These are phyloP conservation scores for Mesorhabditis sp. DNA, from an alignment of 2,888 invertebrate genomes.

Conservation along the genomic window DNA sequence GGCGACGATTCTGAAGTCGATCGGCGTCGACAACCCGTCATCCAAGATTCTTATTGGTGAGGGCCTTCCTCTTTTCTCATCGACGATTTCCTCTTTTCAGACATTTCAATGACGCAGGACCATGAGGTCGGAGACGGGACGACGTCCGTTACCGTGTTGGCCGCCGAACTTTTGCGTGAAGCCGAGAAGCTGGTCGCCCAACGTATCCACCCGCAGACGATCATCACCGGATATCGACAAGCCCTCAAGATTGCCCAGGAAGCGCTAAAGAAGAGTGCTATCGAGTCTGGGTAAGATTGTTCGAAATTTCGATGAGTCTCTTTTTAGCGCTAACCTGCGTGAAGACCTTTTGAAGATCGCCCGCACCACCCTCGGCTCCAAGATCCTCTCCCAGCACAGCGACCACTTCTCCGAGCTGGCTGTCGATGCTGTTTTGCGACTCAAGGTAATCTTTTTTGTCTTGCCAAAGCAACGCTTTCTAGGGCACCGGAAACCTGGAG, in stretches of 20 bases:
- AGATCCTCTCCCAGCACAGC: slow-evolving; percentile 93
- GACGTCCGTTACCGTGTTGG: slow-evolving; percentile 94
- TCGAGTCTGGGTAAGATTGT: slow-evolving; percentile 71
- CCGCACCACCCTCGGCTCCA: slow-evolving; percentile 91
- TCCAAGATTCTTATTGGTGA: slow-evolving; percentile 87
- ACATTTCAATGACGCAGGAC: slow-evolving; percentile 96
- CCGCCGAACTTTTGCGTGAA: slow-evolving; percentile 76
- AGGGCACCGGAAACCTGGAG: slow-evolving; percentile 84
- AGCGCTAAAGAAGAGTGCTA: slow-evolving; percentile 75
- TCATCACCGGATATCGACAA: slow-evolving; percentile 89
- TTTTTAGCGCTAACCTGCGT: slow-evolving; percentile 65
- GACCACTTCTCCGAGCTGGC: slow-evolving; percentile 91
- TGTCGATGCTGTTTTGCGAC: slow-evolving; percentile 86
- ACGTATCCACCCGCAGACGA: slow-evolving; percentile 95
- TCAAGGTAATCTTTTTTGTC: slow-evolving; percentile 71
- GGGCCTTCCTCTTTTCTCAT: slow-evolving; percentile 28
- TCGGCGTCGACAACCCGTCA: slow-evolving; percentile 97
- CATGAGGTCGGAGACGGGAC: slow-evolving; percentile 99
- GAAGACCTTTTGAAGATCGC: slow-evolving; percentile 92
- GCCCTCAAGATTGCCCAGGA: slow-evolving; percentile 79
- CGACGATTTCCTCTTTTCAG: slow-evolving; percentile 60
- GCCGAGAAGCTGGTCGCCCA: slow-evolving; percentile 88
- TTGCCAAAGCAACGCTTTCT: slow-evolving; percentile 68
- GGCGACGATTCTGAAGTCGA: slow-evolving; percentile 90
- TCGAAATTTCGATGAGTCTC: neutral